Evolutionary conservation across 2,113 vertebrate species (phyloP).

Genomic region (Cavia aperea): DNA sequence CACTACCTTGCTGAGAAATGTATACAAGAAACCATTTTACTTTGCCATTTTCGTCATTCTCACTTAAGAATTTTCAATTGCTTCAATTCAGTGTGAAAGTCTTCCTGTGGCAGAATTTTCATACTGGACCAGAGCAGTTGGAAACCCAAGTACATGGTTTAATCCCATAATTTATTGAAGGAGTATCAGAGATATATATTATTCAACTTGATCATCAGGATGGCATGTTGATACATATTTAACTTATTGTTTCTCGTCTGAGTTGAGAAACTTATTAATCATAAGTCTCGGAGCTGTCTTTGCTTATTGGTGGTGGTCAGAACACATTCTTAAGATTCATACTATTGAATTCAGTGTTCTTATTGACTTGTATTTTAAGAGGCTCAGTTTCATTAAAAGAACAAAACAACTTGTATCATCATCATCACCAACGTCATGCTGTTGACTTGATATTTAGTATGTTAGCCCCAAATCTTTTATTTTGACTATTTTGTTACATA

Average conservation of each 20-base stretch:
- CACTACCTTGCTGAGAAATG: slow-evolving; percentile 45
- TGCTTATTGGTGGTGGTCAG: slow-evolving; percentile 72
- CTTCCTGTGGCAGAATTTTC: slow-evolving; percentile 62
- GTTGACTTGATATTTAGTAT: neutral
- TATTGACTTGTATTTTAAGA: slow-evolving; percentile 64
- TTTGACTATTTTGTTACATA: neutral
- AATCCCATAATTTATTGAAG: slow-evolving; percentile 72
- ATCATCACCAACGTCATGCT: neutral
- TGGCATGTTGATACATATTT: slow-evolving; percentile 77
- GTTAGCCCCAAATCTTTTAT: neutral
- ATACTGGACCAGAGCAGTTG: slow-evolving; percentile 61
- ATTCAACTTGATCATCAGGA: slow-evolving; percentile 77
- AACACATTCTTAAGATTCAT: slow-evolving; percentile 39
- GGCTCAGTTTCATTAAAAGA: slow-evolving; percentile 14
- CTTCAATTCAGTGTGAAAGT: slow-evolving; percentile 51
- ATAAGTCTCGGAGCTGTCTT: slow-evolving; percentile 67
- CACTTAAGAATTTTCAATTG: slow-evolving; percentile 42
- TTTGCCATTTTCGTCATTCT: neutral
- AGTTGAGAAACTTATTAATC: slow-evolving; percentile 71
- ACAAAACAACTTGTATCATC: neutral
- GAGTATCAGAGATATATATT: slow-evolving; percentile 76
- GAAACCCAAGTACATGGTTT: slow-evolving; percentile 67
- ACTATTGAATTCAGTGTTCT: slow-evolving; percentile 45
- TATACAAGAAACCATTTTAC: slow-evolving; percentile 32
- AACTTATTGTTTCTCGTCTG: slow-evolving; percentile 75